These are phyloP conservation scores for Scaptomyza graminum DNA, from an alignment of 1,140 invertebrate species.

Conservation along the genomic window DNA sequence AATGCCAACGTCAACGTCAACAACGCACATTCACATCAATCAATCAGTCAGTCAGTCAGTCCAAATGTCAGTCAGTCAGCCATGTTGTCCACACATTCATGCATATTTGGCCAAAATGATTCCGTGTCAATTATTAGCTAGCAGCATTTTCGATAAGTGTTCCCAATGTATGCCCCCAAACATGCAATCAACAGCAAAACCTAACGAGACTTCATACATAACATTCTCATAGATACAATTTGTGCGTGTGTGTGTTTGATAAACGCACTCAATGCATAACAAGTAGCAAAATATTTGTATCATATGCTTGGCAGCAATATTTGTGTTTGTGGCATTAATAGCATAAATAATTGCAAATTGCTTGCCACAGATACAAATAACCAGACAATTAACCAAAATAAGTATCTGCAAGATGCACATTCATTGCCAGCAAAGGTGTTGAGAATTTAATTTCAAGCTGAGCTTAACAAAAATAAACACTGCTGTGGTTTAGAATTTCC, in stretches of 20 bases:
- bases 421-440: neutral
- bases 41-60: slow-evolving; percentile 61
- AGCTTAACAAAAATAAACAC: neutral
- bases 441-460: neutral
- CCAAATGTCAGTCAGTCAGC: neutral
- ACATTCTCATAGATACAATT: slow-evolving; percentile 11
- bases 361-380: slow-evolving; percentile 44
- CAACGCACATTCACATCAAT: slow-evolving; percentile 20
- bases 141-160: slow-evolving; percentile 70
- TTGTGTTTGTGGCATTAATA: slow-evolving; percentile 48
- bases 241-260: slow-evolving; percentile 5
- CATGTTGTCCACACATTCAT: slow-evolving; percentile 25
- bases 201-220: slow-evolving; percentile 7
- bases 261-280: slow-evolving; percentile 58
- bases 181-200: slow-evolving; percentile 46
- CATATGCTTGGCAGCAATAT: slow-evolving; percentile 50
- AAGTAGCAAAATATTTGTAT: slow-evolving; percentile 47
- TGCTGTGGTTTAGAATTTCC: neutral
- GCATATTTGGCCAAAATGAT: slow-evolving; percentile 60
- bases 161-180: slow-evolving; percentile 10
- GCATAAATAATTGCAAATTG: slow-evolving; percentile 61
- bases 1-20: slow-evolving; percentile 7
- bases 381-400: slow-evolving; percentile 10
- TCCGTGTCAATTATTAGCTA: slow-evolving; percentile 61
- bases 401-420: slow-evolving; percentile 10